Evolutionary conservation across 2,888 invertebrate species (phyloP).

Genomic region (Siphlonurus alternatus): DNA sequence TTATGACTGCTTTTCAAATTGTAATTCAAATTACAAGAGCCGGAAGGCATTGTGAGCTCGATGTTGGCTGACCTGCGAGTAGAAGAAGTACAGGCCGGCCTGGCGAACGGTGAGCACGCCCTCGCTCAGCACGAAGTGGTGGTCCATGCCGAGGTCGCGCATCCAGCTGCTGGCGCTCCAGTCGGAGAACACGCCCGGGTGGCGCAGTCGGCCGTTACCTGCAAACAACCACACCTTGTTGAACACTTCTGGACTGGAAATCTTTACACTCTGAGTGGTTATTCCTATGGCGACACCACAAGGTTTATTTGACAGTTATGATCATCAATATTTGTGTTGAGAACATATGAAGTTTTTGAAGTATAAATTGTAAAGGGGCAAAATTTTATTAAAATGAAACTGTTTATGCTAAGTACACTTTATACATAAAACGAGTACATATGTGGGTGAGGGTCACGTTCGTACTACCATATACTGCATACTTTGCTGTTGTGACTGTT

Average conservation of each 20-base stretch:
- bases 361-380: too few relatives aligned
- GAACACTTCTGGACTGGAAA: too few relatives aligned
- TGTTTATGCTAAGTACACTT: too few relatives aligned
- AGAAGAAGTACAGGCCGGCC: slow-evolving; percentile 56
- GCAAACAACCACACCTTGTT: too few relatives aligned
- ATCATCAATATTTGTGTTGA: not conserved
- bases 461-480: too few relatives aligned
- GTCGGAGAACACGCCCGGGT: slow-evolving; percentile 42
- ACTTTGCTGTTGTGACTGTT: too few relatives aligned
- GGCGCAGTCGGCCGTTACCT: slow-evolving; percentile 49
- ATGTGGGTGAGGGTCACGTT: too few relatives aligned
- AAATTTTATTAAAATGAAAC: too few relatives aligned
- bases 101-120: slow-evolving; percentile 51
- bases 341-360: not conserved
- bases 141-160: slow-evolving; percentile 37
- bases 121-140: slow-evolving; percentile 39
- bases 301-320: not conserved
- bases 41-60: too few relatives aligned
- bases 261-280: not conserved
- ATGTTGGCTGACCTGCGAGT: slow-evolving; percentile 49
- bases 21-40: too few relatives aligned
- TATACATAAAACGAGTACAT: too few relatives aligned
- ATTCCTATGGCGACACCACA: slow-evolving; percentile 16
- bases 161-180: slow-evolving; percentile 51
- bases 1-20: too few relatives aligned